Base-by-base conservation (phyloP, 2,888 invertebrate genomes). In the Mantis religiosa region DNA sequence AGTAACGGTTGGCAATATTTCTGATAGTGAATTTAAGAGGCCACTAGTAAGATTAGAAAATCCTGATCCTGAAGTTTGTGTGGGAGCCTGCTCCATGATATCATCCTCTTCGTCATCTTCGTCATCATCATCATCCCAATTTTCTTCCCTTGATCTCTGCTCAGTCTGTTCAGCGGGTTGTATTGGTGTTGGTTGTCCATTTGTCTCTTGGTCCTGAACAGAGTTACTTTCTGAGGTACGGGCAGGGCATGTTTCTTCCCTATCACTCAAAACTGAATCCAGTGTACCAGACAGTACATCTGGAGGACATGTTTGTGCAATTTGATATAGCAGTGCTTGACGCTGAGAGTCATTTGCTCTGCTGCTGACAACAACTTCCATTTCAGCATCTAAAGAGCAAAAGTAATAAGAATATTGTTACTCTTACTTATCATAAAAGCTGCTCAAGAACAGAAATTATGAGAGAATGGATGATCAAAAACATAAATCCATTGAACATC, bases 1-100 rank as follows among this genome's bases (percentile, higher is more conserved):
- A n/a, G 87, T 84, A 9, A 84, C 87, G 81, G 84, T 71, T 28
- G 89, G 89, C 9, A 87, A 41, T 34, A 89, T 89, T 87, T 89
- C 89, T 82, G 89, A 89, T 2, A 87, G 47, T n/a, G 89, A 87
- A 82, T 81, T 83, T 28, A 85, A 83, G 14, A 89, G 83, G 9
- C 89, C 89, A n/a, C 86, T 86, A 3, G 86, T 82, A 28, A 89
- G 85, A 14, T 85, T 83, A 25, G 88, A 88, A 27, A 86, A 89
- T 25, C 83, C 89, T 83, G 85, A 47, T 20, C 82, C 47, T 47
- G 82, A 3, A n/a, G 82, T 82, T 8, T 82, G 83, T 83, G 82
- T 41, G 7, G 89, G 86, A 27, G 30, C 82, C 81, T 82, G 82
- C 3, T 87, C 87, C 87, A 82, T 87, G 28, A 82, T 82, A 9